A percentile compares a stretch with the other conserved stretches of the same genome.
Conservation (phyloP, 1,140 invertebrate species). For the Drosophila equinoxialis region DNA sequence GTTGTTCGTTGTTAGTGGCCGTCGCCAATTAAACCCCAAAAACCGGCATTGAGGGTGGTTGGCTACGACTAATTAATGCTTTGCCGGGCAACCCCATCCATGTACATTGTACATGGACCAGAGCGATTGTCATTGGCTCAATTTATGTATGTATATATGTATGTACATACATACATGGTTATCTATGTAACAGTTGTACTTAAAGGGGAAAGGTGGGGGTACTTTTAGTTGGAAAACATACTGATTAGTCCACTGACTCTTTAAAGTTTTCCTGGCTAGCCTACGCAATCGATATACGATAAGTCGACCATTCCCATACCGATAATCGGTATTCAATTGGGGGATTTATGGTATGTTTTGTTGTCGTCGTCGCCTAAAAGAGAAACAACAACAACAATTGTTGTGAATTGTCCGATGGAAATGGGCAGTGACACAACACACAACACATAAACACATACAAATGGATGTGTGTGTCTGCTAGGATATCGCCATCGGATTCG, state of each 20-base stretch:
- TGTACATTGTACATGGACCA: not conserved
- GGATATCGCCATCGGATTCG: slow-evolving; percentile 14
- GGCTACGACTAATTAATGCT: slow-evolving; percentile 37
- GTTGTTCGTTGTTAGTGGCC: slow-evolving; percentile 7
- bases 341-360: slow-evolving; percentile 8
- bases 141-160: not conserved
- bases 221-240: not conserved
- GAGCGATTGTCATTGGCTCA: slow-evolving; percentile 27
- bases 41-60: slow-evolving; percentile 28
- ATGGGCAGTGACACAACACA: slow-evolving; percentile 6
- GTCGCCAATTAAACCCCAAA: slow-evolving; percentile 43
- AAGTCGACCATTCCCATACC: slow-evolving; percentile 4
- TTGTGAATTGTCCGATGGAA: slow-evolving; percentile 12
- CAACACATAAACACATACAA: slow-evolving; percentile 13
- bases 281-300: not conserved
- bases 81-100: slow-evolving; percentile 9
- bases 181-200: not conserved
- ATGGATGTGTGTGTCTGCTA: slow-evolving; percentile 2
- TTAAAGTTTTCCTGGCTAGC: not conserved
- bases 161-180: not conserved
- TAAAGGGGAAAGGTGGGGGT: not conserved
- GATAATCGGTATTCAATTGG: slow-evolving; percentile 14
- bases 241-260: not conserved
- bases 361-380: not conserved
- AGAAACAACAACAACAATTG: not conserved